phyloP scores from a whole-genome alignment of 2,113 vertebrate genomes.

The Empidonax traillii region DNA sequence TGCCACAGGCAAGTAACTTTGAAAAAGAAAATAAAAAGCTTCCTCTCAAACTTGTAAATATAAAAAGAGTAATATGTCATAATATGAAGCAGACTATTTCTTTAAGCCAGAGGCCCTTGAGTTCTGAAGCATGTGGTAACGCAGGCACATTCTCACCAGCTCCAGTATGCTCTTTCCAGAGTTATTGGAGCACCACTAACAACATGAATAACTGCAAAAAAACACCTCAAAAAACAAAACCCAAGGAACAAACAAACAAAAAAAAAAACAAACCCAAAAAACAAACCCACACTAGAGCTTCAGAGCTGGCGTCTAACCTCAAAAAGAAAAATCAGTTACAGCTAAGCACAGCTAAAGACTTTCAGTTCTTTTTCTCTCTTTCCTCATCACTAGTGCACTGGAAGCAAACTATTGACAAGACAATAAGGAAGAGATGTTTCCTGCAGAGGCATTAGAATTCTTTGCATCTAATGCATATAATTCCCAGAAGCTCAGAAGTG shows the following conservation, averaged over 20 bases:
- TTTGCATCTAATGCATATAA: not conserved
- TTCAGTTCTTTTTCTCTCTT: not conserved
- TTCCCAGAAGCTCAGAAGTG: not conserved
- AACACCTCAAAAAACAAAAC: not conserved
- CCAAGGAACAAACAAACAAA: not conserved
- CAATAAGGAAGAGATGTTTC: not conserved
- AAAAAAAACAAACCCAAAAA: not conserved
- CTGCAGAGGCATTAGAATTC: not conserved
- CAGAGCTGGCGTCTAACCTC: not conserved
- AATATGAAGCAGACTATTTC: not conserved
- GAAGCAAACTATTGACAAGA: not conserved
- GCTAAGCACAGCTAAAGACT: not conserved
- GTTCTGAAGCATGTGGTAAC: not conserved
- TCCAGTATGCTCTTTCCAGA: not conserved
- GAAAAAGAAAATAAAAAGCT: not conserved
- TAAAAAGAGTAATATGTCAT: not conserved
- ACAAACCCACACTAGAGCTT: not conserved
- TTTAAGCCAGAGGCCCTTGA: not conserved
- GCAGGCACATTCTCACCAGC: not conserved
- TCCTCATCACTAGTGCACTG: not conserved
- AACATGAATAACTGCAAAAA: not conserved
- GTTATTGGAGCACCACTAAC: not conserved
- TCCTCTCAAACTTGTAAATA: not conserved
- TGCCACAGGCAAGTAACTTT: not conserved
- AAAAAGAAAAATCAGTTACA: not conserved